Evolutionary conservation across 2,797 vertebrate genomes (phyloP), one percentile per base, ranked within the genome.

Genomic region (Notolepis coatsorum): DNA sequence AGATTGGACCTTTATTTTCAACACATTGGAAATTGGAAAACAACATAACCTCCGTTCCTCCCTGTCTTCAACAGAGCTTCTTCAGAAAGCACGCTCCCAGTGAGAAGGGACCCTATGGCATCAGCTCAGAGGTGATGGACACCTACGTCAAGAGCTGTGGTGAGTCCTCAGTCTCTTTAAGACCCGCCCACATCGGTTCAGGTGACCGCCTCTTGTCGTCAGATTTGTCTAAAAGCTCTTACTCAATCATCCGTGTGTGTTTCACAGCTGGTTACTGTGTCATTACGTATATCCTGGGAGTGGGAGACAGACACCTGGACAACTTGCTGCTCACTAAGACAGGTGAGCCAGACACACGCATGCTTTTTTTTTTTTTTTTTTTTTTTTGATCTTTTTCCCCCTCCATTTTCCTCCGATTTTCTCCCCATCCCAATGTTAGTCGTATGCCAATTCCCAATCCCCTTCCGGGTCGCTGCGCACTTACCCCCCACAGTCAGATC

Each of bases 111-210:
- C 97, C 97, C 0, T 94, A 98, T 7, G 97, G 97, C 45, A 98
- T 99, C 89, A 99, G 97, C 54, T 91, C 95, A 0, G 97, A 99
- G 65, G 97, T 99, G 78, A 99, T 99, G 97, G 97, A 99, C 86
- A 99, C 97, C 0, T 99, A 99, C 0, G 96, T 99, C 25, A 99
- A 99, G 85, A 99, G 97, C 88, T 99, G 97, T 42, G 97, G 97
- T 99, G 80, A 94, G 96, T 68, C 18, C 38, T 20, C 21, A 7
- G 7, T 23, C 52, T n/a, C n/a, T 10, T 7, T 23, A 35, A 52
- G 17, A 17, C 37, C 37, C 52, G 41, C 52, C 38, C 38, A 41
- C 24, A 13, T 55, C 4, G 17, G 23, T 24, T 9, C 1, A 23
- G 5, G 35, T 25, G 9, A 8, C 37, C 38, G 18, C 31, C 18